These are phyloP conservation scores for Bugulina stolonifera DNA, from an alignment of 2,888 invertebrate species.

Conservation along the genomic window DNA sequence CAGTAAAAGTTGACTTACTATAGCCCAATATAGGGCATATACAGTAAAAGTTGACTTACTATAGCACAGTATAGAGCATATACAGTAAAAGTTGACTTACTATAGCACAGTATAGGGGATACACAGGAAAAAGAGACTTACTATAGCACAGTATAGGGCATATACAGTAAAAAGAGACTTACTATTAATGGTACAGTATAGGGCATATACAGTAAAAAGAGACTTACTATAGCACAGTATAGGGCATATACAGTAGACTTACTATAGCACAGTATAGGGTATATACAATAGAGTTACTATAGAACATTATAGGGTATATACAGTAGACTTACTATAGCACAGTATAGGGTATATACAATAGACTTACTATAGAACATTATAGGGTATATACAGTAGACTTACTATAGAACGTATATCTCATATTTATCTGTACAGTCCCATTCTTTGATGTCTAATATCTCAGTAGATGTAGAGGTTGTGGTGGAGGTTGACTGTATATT, in stretches of 20 bases:
- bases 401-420: background rate
- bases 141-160: too few species aligned
- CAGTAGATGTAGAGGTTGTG: background rate
- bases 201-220: too few species aligned
- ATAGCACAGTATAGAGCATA: too few species aligned
- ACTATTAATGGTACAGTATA: too few species aligned
- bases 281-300: background rate
- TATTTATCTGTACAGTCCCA: background rate
- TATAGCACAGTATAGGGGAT: too few species aligned
- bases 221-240: background rate
- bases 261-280: background rate
- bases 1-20: slow-evolving; percentile 5
- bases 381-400: background rate
- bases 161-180: too few species aligned
- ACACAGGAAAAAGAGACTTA: too few species aligned
- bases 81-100: too few species aligned
- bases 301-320: background rate
- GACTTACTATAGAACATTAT: background rate
- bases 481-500: too few species aligned
- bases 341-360: background rate
- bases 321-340: background rate
- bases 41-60: too few species aligned
- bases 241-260: background rate
- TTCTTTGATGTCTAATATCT: background rate
- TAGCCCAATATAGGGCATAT: background rate